phyloP scores from a whole-genome alignment of 2,113 vertebrate species.

The Triplophysa tibetana region DNA sequence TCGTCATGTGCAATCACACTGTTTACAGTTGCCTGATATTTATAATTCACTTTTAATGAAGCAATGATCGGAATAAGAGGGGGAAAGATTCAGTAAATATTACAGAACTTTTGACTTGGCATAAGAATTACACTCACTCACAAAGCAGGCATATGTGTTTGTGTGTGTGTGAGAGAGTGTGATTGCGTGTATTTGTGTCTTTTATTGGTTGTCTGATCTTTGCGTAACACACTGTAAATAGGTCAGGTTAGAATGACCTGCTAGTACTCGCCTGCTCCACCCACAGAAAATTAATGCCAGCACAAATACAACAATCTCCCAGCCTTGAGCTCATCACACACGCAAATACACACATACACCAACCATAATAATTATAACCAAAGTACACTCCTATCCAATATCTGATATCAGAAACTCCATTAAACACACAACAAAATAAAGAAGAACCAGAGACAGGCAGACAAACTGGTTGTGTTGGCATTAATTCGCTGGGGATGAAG shows the following conservation, averaged over 20 bases:
- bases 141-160: not conserved
- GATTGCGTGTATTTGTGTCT: slow-evolving; percentile 17
- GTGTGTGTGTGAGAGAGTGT: not conserved
- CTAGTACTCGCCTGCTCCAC: slow-evolving; percentile 25
- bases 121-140: not conserved
- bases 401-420: slow-evolving; percentile 21
- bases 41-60: slow-evolving; percentile 52
- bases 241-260: slow-evolving; percentile 33
- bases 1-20: slow-evolving; percentile 11
- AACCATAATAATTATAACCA: slow-evolving; percentile 21
- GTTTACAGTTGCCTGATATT: slow-evolving; percentile 41
- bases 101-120: slow-evolving; percentile 15
- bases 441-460: slow-evolving; percentile 2
- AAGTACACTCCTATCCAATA: slow-evolving; percentile 31
- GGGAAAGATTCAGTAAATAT: slow-evolving; percentile 18
- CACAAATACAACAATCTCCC: slow-evolving; percentile 20
- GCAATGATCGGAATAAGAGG: slow-evolving; percentile 5
- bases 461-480: slow-evolving; percentile 3
- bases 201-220: slow-evolving; percentile 28
- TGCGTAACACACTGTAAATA: slow-evolving; percentile 27
- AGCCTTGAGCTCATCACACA: slow-evolving; percentile 22
- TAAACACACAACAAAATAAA: slow-evolving; percentile 14
- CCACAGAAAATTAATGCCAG: slow-evolving; percentile 29
- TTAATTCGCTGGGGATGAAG: slow-evolving; percentile 18
- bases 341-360: not conserved